Evolutionary conservation across 2,888 invertebrate genomes (phyloP).

Genomic region (Nomada ruficornis): DNA sequence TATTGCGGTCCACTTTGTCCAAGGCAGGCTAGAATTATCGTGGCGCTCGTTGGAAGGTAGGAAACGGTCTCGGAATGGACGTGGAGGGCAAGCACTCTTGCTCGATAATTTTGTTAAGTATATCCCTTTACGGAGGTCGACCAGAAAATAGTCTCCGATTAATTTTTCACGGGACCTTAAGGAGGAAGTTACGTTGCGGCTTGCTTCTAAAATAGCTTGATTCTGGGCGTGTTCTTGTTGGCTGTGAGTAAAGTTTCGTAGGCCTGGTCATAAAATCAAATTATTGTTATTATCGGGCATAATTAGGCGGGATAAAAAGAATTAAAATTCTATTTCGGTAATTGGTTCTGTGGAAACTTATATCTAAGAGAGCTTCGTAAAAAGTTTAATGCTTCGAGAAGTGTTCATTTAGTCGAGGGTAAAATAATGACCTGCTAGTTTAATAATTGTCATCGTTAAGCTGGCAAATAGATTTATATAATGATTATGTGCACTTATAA

Average conservation of each 20-base stretch:
- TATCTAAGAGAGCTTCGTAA: too few species aligned
- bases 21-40: slow-evolving; percentile 65
- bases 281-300: too few species aligned
- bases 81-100: slow-evolving; percentile 22
- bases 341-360: neutral
- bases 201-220: slow-evolving; percentile 16
- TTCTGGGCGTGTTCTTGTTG: neutral
- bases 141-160: slow-evolving; percentile 46
- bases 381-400: too few species aligned
- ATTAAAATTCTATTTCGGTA: neutral
- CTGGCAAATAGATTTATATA: too few species aligned
- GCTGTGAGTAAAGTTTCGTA: neutral
- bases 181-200: slow-evolving; percentile 23
- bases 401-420: too few species aligned
- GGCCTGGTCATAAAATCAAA: neutral
- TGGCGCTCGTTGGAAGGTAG: slow-evolving; percentile 46
- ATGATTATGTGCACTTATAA: too few species aligned
- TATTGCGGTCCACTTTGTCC: slow-evolving; percentile 51
- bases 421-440: too few species aligned
- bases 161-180: slow-evolving; percentile 37
- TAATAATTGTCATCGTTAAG: too few species aligned
- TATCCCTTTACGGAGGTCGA: slow-evolving; percentile 42
- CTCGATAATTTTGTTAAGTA: slow-evolving; percentile 62
- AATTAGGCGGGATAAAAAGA: neutral
- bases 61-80: slow-evolving; percentile 37